Percentiles rank a stretch among this genome's conserved stretches.
These are phyloP conservation scores for Gerris buenoi DNA, from an alignment of 1,140 invertebrate species.

Conservation along the genomic window DNA sequence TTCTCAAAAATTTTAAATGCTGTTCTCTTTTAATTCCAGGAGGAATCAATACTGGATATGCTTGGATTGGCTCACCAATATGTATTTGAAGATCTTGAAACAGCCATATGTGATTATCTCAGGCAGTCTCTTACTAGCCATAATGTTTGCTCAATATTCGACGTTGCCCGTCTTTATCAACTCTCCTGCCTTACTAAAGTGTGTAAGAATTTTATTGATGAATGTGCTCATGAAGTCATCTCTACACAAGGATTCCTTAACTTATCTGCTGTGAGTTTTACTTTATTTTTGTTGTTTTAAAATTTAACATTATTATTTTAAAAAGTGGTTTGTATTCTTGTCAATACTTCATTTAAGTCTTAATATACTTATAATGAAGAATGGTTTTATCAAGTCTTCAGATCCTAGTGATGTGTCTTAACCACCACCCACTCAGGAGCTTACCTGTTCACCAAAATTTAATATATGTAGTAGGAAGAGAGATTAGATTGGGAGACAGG, in stretches of 20 bases:
- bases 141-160: conserved; percentile 87
- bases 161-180: conserved; percentile 66
- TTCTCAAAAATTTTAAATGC: too few species aligned
- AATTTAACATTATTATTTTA: too few species aligned
- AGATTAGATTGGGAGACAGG: too few species aligned
- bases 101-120: conserved; percentile 82
- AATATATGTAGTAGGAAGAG: too few species aligned
- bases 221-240: conserved; percentile 69
- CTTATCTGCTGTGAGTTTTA: conserved; percentile 56
- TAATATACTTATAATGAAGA: too few species aligned
- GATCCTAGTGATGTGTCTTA: too few species aligned
- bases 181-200: conserved; percentile 43
- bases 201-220: conserved; percentile 65
- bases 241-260: conserved; percentile 66
- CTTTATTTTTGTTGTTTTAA: too few species aligned
- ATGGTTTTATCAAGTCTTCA: too few species aligned
- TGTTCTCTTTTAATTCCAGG: conserved; percentile 32
- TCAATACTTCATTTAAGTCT: too few species aligned
- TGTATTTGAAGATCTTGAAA: conserved; percentile 81
- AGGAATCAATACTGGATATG: conserved; percentile 74
- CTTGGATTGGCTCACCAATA: conserved; percentile 85
- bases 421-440: too few species aligned
- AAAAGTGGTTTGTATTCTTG: too few species aligned
- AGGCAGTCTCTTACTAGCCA: conserved; percentile 67
- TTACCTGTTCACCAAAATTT: too few species aligned